Evolutionary conservation across 2,888 invertebrate genomes (phyloP), one percentile per base, ranked within the genome.

Genomic region (Lathronympha strigana): DNA sequence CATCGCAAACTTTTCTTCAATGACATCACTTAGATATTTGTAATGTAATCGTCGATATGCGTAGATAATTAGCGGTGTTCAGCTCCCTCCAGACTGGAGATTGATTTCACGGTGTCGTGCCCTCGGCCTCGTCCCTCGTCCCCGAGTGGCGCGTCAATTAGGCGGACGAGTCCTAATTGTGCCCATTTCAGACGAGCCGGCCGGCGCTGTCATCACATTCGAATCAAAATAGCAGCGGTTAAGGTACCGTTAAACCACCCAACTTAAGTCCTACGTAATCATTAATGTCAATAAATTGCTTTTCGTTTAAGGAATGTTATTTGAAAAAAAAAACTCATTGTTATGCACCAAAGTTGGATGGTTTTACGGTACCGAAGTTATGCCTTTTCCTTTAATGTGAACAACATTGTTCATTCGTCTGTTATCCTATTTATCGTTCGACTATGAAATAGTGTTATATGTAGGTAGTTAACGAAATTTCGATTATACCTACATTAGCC

Each of bases 121-220:
- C 68, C 67, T 69, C 67, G 68, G 72, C 68, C 64, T 64, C 66
- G 63, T n/a, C n/a, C n/a, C n/a, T 69, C 67, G 68, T 72, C 68
- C 64, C 66, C 66, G 63, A 31, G 38, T 72, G 73, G 76, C 74
- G 78, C 80, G 86, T 86, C 88, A 89, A 89, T 89, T 89, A 89
- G 85, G 84, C 81, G 79, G 76, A 76, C 78, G 76, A 75, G 75
- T 74, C 78, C 80, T 88, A 89, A 89, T 89, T 89, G 86, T 82
- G 78, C 75, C 81, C 84, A 82, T 85, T 88, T 87, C 81, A 84
- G 83, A 78, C 78, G 79, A 80, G 79, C 75, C 76, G 63, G 68
- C 25, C 49, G 19, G 72, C 72, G 69, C 73, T 76, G 72, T 76
- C 72, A 68, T 67, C 75, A 68, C 72, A 68, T 72, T 55, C 69